Conservation (phyloP, 2,113 vertebrate genomes). For the Oryzias curvinotus region DNA sequence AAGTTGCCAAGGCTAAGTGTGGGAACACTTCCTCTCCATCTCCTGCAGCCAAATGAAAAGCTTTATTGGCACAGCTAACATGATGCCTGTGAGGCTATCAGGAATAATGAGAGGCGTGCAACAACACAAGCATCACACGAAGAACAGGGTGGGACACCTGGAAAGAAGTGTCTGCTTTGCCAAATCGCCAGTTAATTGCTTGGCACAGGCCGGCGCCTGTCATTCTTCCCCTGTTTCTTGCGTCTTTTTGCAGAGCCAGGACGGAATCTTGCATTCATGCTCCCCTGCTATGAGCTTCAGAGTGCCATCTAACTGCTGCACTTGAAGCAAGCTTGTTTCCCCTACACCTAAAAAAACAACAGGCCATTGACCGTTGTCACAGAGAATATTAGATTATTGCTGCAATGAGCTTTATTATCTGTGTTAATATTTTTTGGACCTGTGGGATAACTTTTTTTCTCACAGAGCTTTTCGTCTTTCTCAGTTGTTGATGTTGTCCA, state of each 20-base stretch:
- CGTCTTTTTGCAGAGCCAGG: conserved; percentile 42
- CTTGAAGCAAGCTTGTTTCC: conserved; percentile 32
- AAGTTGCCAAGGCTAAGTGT: conserved; percentile 71
- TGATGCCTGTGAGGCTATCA: conserved; percentile 74
- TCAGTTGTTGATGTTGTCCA: conserved; percentile 17
- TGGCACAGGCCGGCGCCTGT: conserved; percentile 58
- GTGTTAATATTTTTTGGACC: background rate
- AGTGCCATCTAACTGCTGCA: conserved; percentile 36
- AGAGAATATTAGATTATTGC: conserved; percentile 25
- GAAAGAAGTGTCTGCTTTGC: conserved; percentile 64
- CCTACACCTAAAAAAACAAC: conserved; percentile 29
- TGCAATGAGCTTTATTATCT: background rate
- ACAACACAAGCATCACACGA: conserved; percentile 74
- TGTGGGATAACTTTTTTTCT: background rate
- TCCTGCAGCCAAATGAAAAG: conserved; percentile 78
- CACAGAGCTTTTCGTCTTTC: no score
- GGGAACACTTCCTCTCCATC: conserved; percentile 73
- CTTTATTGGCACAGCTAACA: conserved; percentile 77
- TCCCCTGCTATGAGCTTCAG: conserved; percentile 47
- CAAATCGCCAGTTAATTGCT: conserved; percentile 73
- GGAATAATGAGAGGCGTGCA: conserved; percentile 66
- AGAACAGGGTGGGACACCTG: conserved; percentile 64
- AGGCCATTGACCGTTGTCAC: conserved; percentile 17
- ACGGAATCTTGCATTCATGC: conserved; percentile 52
- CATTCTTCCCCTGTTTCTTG: conserved; percentile 48